phyloP scores from a whole-genome alignment of 2,113 vertebrate species.

The Spermophilus dauricus region DNA sequence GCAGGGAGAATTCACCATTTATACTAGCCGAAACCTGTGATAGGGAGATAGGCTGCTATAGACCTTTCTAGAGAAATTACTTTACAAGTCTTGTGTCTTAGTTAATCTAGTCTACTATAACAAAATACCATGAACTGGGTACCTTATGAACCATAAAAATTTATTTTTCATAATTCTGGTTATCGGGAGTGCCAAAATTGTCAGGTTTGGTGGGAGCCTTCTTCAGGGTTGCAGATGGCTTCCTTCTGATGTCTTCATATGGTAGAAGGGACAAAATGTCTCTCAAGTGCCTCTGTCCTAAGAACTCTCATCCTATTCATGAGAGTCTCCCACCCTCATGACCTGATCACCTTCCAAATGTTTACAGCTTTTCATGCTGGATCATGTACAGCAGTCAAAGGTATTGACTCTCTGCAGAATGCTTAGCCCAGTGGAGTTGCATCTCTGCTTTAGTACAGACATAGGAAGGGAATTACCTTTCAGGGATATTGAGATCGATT shows the following conservation, averaged over 20 bases:
- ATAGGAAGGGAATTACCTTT: background rate
- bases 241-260: background rate
- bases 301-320: background rate
- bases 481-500: background rate
- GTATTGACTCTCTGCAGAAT: background rate
- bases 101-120: background rate
- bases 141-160: background rate
- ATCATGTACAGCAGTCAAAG: background rate
- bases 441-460: background rate
- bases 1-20: background rate
- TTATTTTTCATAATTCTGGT: background rate
- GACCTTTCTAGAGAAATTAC: background rate
- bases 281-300: background rate
- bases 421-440: rapidly evolving
- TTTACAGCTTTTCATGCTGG: background rate
- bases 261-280: too few relatives aligned
- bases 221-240: background rate
- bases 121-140: background rate
- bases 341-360: background rate
- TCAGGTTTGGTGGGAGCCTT: background rate
- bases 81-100: background rate
- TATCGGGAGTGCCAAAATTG: background rate
- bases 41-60: too few relatives aligned
- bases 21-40: background rate
- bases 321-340: too few relatives aligned